These are phyloP conservation scores for Pelusios castaneus DNA, from an alignment of 2,113 vertebrate genomes.

Conservation along the genomic window DNA sequence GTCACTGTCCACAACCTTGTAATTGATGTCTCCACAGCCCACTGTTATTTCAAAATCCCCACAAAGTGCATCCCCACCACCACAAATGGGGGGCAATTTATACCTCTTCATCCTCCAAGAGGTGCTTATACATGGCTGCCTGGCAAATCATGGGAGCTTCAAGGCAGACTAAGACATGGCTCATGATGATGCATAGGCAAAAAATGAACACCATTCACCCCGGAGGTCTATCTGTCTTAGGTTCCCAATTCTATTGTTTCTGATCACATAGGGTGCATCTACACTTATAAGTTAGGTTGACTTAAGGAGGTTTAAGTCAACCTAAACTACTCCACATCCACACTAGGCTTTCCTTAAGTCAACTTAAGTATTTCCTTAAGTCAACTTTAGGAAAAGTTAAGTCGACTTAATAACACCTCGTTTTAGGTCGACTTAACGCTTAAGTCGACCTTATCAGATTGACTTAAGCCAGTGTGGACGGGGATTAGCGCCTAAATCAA, in stretches of 20 bases:
- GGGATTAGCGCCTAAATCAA: too few relatives aligned
- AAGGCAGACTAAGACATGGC: neutral
- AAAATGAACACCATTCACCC: neutral
- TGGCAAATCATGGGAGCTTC: neutral
- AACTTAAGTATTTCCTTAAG: too few relatives aligned
- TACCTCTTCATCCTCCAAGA: neutral
- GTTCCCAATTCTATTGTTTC: neutral
- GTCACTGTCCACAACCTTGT: neutral
- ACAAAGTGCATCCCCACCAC: neutral
- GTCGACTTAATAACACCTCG: too few relatives aligned
- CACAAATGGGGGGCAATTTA: neutral
- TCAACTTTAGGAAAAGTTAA: too few relatives aligned
- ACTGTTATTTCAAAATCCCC: neutral
- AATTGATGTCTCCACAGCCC: neutral
- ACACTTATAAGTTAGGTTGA: too few relatives aligned
- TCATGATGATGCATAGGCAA: neutral
- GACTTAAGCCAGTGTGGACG: too few relatives aligned
- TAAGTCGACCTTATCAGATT: too few relatives aligned
- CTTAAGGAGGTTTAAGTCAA: too few relatives aligned
- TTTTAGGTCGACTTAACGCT: too few relatives aligned
- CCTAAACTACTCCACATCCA: too few relatives aligned
- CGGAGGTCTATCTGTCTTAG: neutral
- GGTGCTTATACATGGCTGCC: neutral
- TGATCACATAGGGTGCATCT: neutral
- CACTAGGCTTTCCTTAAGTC: too few relatives aligned